Evolutionary conservation across 2,797 vertebrate species (phyloP).

Genomic region (Brachymystax lenok): DNA sequence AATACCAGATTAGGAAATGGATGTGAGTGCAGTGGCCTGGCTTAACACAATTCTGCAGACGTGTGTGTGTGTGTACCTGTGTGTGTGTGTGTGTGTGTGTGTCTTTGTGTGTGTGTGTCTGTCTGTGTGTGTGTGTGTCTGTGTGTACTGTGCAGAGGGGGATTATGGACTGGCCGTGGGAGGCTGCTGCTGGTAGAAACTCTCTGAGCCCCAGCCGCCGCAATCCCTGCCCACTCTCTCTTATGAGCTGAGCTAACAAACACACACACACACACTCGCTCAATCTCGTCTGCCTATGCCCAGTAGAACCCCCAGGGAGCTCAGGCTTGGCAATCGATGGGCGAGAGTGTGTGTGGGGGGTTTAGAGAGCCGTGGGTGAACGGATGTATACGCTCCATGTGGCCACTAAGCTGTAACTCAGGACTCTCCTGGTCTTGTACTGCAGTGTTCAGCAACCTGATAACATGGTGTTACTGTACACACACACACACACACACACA

Average conservation of each 20-base stretch:
- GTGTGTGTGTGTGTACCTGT: background rate
- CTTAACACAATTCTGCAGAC: no score
- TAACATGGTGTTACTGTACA: background rate
- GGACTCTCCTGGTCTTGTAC: background rate
- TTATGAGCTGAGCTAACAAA: background rate
- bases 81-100: no score
- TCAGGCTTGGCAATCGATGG: background rate
- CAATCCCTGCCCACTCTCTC: slow-evolving; percentile 15
- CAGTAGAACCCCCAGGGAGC: background rate
- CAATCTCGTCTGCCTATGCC: slow-evolving; percentile 6
- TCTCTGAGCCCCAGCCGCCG: background rate
- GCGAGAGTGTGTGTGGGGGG: background rate
- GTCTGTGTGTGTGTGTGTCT: background rate
- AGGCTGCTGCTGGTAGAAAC: slow-evolving; percentile 7
- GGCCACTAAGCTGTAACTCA: background rate
- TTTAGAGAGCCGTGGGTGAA: background rate
- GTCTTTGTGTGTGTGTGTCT: no score
- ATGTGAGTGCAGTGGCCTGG: no score
- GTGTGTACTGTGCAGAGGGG: background rate
- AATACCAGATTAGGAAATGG: no score
- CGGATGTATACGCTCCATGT: background rate
- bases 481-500: background rate
- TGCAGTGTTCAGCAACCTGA: background rate
- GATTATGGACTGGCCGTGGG: slow-evolving; percentile 14
- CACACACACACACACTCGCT: slow-evolving; percentile 1